Evolutionary conservation across 2,888 invertebrate species (phyloP), one percentile per base, ranked within the genome.

Genomic region (Megastigmus dorsalis): DNA sequence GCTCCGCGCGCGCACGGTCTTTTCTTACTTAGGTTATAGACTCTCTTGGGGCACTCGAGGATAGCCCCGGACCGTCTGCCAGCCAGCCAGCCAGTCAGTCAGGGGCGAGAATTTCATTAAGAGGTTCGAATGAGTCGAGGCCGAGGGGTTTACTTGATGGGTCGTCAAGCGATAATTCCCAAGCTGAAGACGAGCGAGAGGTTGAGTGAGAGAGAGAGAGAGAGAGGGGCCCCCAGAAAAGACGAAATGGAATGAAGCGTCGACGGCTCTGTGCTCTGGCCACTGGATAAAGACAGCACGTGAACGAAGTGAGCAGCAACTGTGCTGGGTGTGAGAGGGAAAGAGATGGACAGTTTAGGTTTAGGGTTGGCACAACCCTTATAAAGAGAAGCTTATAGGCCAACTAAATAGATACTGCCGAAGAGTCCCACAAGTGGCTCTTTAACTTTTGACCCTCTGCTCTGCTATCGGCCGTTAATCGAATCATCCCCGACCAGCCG

Each of bases 51-150:
- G 82, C 81, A 83, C 84, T 86, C 84, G 77, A 83, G 82, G 80
- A 83, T 82, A 82, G 84, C 82, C 82, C 57, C 80, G 81, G 79
- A 79, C 82, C 81, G 83, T 84, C 84, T 83, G 84, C 80, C 80
- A 79, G 76, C 80, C 80, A 83, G 83, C 80, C 80, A 79, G 78
- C 80, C 80, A 84, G 81, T 82, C 82, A 82, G 84, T 81, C 59
- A 81, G 84, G 87, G 87, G 86, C 86, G 88, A 88, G 88, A 88
- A 88, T 88, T 88, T 88, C 88, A 88, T 88, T 88, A 88, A 88
- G 88, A 88, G 88, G 86, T 86, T 86, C 86, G 88, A 88, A 88
- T 85, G 87, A 86, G 85, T 85, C 83, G 84, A 65, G 60, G 30
- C 48, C 52, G 65, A 69, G 33, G 86, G 86, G 84, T 86, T 86